Conservation (phyloP, 2,113 vertebrate genomes). For the Pantherophis guttatus region DNA sequence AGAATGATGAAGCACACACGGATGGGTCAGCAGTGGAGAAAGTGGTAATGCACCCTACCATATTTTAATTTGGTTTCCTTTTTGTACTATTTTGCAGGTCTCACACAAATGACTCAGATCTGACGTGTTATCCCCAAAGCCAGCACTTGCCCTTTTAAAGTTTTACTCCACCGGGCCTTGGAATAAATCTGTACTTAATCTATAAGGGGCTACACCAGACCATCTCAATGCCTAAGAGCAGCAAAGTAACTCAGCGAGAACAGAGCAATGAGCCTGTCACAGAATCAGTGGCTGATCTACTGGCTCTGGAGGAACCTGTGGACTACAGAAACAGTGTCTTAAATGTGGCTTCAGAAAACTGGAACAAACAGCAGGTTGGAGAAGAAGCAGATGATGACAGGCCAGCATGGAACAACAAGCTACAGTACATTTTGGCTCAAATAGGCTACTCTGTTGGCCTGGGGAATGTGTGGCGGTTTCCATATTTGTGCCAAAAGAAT, state of each 20-base stretch:
- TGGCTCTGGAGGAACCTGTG: slow-evolving; percentile 93
- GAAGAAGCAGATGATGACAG: slow-evolving; percentile 85
- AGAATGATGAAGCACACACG: not conserved
- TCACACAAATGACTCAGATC: slow-evolving; percentile 62
- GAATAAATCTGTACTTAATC: rapidly evolving
- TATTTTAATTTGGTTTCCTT: not conserved
- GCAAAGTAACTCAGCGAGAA: slow-evolving; percentile 93
- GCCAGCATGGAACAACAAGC: slow-evolving; percentile 96
- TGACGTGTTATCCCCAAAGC: slow-evolving; percentile 34
- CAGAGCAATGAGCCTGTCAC: slow-evolving; percentile 95
- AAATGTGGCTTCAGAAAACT: slow-evolving; percentile 79
- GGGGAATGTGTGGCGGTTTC: slow-evolving; percentile 98
- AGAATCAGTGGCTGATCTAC: slow-evolving; percentile 93
- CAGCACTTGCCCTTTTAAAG: not conserved
- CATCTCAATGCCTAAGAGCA: slow-evolving; percentile 89
- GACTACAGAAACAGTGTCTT: slow-evolving; percentile 94
- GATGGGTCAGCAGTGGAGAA: not conserved
- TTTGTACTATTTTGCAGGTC: slow-evolving; percentile 40
- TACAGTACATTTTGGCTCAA: slow-evolving; percentile 97
- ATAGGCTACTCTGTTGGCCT: slow-evolving; percentile 96
- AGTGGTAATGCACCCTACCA: not conserved
- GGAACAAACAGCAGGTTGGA: slow-evolving; percentile 76
- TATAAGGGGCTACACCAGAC: not conserved
- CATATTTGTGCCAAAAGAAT: slow-evolving; percentile 98
- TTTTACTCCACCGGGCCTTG: not conserved